Percentiles rank a stretch among this genome's conserved stretches.
Conservation (phyloP, 2,113 vertebrate species). For the Chamaea fasciata region DNA sequence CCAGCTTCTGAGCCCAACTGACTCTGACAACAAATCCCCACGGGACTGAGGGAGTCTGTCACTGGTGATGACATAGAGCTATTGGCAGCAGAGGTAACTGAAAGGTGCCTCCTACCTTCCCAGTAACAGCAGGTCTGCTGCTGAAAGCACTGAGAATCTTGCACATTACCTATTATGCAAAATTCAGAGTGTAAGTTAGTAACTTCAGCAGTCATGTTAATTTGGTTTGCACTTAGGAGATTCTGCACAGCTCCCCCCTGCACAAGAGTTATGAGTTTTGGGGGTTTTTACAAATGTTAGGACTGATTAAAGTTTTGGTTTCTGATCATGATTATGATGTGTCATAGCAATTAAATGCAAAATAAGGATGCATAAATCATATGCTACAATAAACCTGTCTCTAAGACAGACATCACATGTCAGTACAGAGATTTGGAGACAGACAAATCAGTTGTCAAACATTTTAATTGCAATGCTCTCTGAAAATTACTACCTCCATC, state of each 20-base stretch:
- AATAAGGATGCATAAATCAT: constrained; percentile 8
- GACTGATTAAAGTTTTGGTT: constrained; percentile 17
- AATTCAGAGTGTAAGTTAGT: background rate
- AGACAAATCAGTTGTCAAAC: background rate
- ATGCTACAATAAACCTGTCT: background rate
- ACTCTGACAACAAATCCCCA: constrained; percentile 31
- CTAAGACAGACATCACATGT: background rate
- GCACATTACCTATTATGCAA: background rate
- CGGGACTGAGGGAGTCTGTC: background rate
- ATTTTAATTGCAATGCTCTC: background rate
- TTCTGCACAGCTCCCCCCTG: background rate
- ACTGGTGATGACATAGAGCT: background rate
- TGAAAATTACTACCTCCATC: background rate
- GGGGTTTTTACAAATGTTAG: background rate
- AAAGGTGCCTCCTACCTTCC: background rate
- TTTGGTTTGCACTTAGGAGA: background rate
- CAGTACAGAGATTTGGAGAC: background rate
- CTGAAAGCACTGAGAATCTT: background rate
- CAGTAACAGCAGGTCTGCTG: background rate
- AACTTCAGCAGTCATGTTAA: background rate
- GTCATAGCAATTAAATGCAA: constrained; percentile 46
- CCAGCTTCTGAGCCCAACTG: constrained; percentile 1
- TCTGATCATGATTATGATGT: constrained; percentile 10
- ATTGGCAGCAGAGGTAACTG: background rate
- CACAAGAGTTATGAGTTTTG: background rate